Evolutionary conservation across 2,888 invertebrate species (phyloP), one percentile per base, ranked within the genome.

Genomic region (Hypena proboscidalis): DNA sequence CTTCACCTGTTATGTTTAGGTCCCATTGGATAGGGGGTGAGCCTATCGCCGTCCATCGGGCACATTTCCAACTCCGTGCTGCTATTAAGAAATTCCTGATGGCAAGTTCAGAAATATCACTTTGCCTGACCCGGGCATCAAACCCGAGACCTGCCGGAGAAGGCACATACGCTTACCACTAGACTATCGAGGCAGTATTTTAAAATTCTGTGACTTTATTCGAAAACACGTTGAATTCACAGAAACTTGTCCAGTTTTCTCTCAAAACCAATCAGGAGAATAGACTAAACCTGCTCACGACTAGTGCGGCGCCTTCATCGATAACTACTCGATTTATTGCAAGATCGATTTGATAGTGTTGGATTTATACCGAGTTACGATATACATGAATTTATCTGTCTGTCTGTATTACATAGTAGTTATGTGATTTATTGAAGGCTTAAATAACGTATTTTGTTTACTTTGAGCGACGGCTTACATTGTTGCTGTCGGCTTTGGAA

Each of bases 291-390:
- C 31, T 41, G 37, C 45, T 57, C 51, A 59, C 42, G 48, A 56
- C 51, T 60, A 62, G 59, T 56, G 60, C 52, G 59, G 66, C 61
- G 62, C 64, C 61, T 31, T 47, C 50, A 58, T 57, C 60, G 53
- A 58, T 70, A 60, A 54, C 48, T 59, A n/a, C 53, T 57, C 58
- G 52, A 75, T 72, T 75, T 70, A 71, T 66, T 52, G 50, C 37
- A 29, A 68, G 64, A 67, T 58, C 66, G 36, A 69, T 64, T 34
- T 14, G 51, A 54, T 63, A 61, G 48, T 48, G 45, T 46, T 47
- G 52, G 33, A 55, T 55, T 60, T 58, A 60, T 58, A 44, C 49
- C 39, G 40, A 52, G 45, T 60, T 56, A 48, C 60, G 53, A 57
- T 61, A 67, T 49, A 48, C 36, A 14, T 56, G 57, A 67, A 56